These are phyloP conservation scores for Autographa pulchrina DNA, from an alignment of 2,888 invertebrate genomes.

Conservation along the genomic window DNA sequence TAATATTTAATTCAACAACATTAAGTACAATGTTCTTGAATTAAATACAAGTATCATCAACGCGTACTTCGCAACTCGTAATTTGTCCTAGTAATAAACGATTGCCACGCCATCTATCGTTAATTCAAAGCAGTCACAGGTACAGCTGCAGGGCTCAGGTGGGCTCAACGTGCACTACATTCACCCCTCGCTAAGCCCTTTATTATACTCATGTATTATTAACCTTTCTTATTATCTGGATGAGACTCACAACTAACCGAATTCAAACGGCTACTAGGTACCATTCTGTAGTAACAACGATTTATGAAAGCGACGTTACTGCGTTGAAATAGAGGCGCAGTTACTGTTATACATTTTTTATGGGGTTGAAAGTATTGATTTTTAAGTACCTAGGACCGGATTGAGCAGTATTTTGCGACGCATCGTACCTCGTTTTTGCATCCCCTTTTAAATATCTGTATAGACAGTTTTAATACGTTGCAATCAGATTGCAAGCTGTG, in stretches of 20 bases:
- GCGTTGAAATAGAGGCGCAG: neutral
- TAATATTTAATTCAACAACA: too few relatives aligned
- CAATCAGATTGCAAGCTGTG: neutral
- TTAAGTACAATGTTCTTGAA: too few relatives aligned
- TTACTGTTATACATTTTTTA: neutral
- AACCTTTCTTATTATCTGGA: neutral
- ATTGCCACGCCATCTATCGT: neutral
- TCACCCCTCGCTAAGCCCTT: conserved; percentile 2
- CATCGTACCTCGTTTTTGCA: neutral
- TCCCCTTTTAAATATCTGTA: neutral
- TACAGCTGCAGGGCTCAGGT: conserved; percentile 4
- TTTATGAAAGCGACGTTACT: neutral
- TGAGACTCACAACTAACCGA: neutral
- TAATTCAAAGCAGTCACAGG: neutral
- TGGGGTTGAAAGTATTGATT: neutral
- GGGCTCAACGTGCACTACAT: neutral
- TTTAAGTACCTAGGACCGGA: neutral
- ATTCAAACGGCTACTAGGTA: neutral
- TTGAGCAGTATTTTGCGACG: neutral
- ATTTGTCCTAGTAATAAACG: neutral
- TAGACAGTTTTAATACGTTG: neutral
- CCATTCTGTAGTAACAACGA: neutral
- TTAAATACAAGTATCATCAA: too few relatives aligned
- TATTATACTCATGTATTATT: neutral
- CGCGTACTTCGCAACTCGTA: neutral